Conservation (phyloP, 2,113 vertebrate species). For the Sphaerodactylus townsendi region DNA sequence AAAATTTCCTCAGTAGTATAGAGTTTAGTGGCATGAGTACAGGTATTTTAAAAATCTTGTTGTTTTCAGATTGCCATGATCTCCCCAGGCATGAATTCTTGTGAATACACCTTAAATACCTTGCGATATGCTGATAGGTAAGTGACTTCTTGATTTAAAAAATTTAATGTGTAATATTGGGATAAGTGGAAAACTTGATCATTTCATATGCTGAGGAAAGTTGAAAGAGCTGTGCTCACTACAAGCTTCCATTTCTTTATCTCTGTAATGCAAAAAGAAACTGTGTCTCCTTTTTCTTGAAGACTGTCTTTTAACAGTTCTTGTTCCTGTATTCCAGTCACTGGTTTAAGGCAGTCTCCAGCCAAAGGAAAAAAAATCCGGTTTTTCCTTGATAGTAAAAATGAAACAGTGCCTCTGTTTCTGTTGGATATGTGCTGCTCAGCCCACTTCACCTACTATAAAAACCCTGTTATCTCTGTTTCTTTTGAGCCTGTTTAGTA, state of each 20-base stretch:
- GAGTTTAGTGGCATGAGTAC: not conserved
- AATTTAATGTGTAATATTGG: not conserved
- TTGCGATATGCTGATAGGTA: conserved; percentile 97
- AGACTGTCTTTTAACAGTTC: too few relatives aligned
- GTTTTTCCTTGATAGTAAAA: too few relatives aligned
- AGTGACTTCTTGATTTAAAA: conserved; percentile 20
- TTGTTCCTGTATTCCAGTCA: too few relatives aligned
- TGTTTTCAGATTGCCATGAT: conserved; percentile 94
- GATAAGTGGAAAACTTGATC: not conserved
- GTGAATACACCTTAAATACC: conserved; percentile 96
- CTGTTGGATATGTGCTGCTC: too few relatives aligned
- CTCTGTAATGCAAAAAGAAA: not conserved
- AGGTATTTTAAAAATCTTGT: not conserved
- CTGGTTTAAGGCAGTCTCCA: too few relatives aligned
- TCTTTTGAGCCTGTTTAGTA: too few relatives aligned
- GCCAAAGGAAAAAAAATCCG: too few relatives aligned
- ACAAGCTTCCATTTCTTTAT: not conserved
- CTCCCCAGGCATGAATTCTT: conserved; percentile 92
- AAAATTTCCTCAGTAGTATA: not conserved
- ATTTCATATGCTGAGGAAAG: not conserved
- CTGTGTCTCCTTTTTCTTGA: too few relatives aligned
- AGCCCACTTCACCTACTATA: too few relatives aligned
- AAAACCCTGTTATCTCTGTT: too few relatives aligned
- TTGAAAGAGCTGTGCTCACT: not conserved
- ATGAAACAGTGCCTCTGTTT: too few relatives aligned